Base-by-base conservation (phyloP, 2,113 vertebrate species). In the Poecilia latipinna region DNA sequence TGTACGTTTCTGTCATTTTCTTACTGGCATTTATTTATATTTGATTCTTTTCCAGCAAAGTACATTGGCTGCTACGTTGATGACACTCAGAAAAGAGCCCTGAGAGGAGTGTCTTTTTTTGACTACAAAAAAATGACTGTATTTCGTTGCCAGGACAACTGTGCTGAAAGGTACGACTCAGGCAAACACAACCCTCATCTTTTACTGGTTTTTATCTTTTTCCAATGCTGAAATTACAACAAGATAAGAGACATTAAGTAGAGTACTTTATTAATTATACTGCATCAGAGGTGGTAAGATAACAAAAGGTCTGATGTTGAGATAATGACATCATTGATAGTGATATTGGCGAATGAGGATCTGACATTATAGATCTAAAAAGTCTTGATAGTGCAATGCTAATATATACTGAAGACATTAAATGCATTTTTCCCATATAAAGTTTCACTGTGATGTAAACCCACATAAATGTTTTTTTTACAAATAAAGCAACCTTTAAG, bases 61-160 rank as follows among this genome's bases (percentile, higher is more conserved):
- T 98, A 98, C 92, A 82, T 97, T 0, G 98, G 97, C 93, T 99
- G 98, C 91, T 97, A 97, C 78, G 77, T 95, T 28, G 98, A 99
- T 85, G 90, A 96, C 92, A 97, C 94, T 61, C 95, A 94, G 78
- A 96, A 86, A 61, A 93, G 97, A 83, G 96, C 97, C 0, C 96
- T 99, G 72, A 95, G 96, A 24, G 98, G 98, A 28, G 95, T 96
- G 77, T 98, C 97, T 84, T 99, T 99, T 94, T 96, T 98, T 3
- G 98, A 99, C 97, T 99, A 99, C 96, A 98, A 98, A 92, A 99
- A 97, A 95, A 99, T 99, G 98, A 98, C 98, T 12, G 91, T 98
- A 79, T 99, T 99, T 88, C 98, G 97, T 91, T 99, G 97, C 95
- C 98, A 99, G 92, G 98, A 99, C 96, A 99, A 97, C 97, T 99